These are phyloP conservation scores for Psittacus erithacus DNA, from an alignment of 2,113 vertebrate species.

Conservation along the genomic window DNA sequence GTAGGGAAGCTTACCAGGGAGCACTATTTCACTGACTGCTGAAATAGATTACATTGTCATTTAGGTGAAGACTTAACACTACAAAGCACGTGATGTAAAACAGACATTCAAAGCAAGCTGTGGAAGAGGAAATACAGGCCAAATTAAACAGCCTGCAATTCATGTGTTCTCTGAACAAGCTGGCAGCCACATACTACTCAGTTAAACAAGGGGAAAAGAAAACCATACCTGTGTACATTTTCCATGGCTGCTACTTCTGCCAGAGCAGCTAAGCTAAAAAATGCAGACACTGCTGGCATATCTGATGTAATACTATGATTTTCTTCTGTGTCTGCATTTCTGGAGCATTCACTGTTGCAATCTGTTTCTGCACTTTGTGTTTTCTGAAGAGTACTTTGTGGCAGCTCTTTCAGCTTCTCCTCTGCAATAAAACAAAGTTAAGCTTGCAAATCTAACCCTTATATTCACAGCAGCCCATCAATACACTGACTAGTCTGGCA, in stretches of 20 bases:
- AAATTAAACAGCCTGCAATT: neutral
- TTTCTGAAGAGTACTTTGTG: constrained; percentile 77
- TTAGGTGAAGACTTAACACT: neutral
- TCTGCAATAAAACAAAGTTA: constrained; percentile 73
- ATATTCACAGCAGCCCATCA: neutral
- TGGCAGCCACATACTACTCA: neutral
- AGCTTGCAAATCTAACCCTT: neutral
- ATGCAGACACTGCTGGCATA: constrained; percentile 83
- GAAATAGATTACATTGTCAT: neutral
- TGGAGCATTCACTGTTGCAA: constrained; percentile 83
- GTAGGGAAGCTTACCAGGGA: neutral
- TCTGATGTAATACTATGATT: constrained; percentile 77
- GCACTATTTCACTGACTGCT: neutral
- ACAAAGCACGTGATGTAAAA: neutral
- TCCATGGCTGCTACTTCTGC: constrained; percentile 99
- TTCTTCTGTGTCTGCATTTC: constrained; percentile 72
- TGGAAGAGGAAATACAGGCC: neutral
- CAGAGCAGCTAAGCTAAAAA: constrained; percentile 98
- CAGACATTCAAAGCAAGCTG: neutral
- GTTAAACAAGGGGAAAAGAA: neutral
- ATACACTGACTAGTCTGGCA: neutral
- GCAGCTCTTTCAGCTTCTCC: constrained; percentile 86
- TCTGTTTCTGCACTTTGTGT: constrained; percentile 79
- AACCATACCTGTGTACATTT: constrained; percentile 90
- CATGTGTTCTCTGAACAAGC: neutral